Base-by-base conservation (phyloP, 2,888 invertebrate species). In the Eumacrocentrus americanus region DNA sequence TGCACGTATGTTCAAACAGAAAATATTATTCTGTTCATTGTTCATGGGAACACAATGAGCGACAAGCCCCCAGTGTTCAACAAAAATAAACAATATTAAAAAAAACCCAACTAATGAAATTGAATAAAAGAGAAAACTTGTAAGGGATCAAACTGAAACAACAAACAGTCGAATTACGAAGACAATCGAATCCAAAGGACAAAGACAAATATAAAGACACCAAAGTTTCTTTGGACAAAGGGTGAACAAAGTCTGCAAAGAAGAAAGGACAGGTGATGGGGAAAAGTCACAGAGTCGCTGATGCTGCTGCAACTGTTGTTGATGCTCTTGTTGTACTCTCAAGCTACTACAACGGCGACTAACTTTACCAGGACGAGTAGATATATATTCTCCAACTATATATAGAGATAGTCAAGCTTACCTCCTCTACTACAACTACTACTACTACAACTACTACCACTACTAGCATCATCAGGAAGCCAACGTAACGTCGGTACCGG, bases 401-500 rank as follows among this genome's bases (percentile, higher is more conserved):
- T 50, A 50, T 29, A 57, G 47, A 35, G 9, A 18, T 35, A 46
- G 29, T 18, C 11, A 18, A 29, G 37, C 7, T 37, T 11, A 40
- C 38, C n/a, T 18, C 18, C 3, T 9, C 11, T 16, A 42, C 37
- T 37, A 37, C 37, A 12, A 37, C 37, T 34, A 34, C 35, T 35
- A 35, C 35, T 6, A 35, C 35, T 4, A 35, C 35, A n/a, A 40
- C 40, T 42, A 42, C 18, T 4, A 42, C 42, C 11, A 42, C 37
- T 48, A 60, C 55, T 58, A 48, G 47, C 38, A 18, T 52, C 48
- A 62, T 44, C 46, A 64, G 63, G 60, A 61, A 64, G 53, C 35
- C 56, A 51, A 64, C 61, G 61, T 63, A 63, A 64, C 61, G 60
- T 65, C 60, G 60, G 64, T 61, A 64, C 61, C 64, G 54, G 65